Percentiles rank a stretch among this genome's conserved stretches.
phyloP scores from a whole-genome alignment of 2,888 invertebrate species.

The Drosophila macrospina region DNA sequence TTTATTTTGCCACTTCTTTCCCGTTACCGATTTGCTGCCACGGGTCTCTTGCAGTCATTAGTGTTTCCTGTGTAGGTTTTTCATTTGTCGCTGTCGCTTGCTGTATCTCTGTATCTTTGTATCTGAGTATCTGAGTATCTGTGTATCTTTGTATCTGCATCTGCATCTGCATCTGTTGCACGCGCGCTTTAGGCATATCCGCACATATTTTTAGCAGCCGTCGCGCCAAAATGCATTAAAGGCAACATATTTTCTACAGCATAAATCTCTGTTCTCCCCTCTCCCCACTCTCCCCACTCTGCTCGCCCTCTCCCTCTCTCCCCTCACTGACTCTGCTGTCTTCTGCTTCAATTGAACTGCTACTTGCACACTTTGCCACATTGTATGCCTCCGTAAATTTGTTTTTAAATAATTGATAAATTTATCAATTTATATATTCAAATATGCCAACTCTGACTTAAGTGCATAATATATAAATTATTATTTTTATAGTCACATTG shows the following conservation, averaged over 20 bases:
- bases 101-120: constrained; percentile 18
- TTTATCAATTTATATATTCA: background rate
- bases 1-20: constrained; percentile 31
- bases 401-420: background rate
- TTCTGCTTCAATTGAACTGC: too few relatives aligned
- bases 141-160: constrained; percentile 13
- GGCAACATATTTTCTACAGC: constrained; percentile 35
- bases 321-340: too few relatives aligned
- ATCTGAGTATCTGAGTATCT: constrained; percentile 12
- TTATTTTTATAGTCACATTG: constrained; percentile 8
- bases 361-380: background rate
- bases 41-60: constrained; percentile 65
- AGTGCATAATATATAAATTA: constrained; percentile 10
- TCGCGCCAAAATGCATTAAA: constrained; percentile 44
- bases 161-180: constrained; percentile 14
- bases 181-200: constrained; percentile 40
- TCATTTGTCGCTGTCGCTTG: constrained; percentile 65
- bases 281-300: background rate
- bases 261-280: constrained; percentile 14
- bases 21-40: constrained; percentile 32
- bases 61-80: constrained; percentile 78
- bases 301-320: background rate
- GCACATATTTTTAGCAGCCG: constrained; percentile 63
- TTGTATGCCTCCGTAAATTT: background rate
- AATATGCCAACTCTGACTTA: constrained; percentile 28